These are phyloP conservation scores for Orcinus orca DNA, from an alignment of 2,113 vertebrate species.

Conservation along the genomic window DNA sequence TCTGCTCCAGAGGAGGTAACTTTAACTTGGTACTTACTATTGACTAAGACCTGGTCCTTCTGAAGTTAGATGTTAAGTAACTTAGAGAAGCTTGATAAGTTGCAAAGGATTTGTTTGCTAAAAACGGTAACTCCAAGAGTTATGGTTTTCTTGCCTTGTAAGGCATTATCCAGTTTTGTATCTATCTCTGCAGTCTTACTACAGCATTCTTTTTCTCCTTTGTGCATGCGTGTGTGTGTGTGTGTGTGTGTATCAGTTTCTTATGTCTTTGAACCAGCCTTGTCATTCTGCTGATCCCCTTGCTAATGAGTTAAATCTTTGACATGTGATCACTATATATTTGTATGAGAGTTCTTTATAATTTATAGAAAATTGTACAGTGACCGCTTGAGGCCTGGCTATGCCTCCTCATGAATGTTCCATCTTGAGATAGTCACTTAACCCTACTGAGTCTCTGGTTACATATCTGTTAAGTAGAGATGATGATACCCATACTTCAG, in stretches of 20 bases:
- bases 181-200: not conserved
- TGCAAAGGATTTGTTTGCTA: not conserved
- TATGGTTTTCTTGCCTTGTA: not conserved
- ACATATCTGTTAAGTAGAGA: not conserved
- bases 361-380: not conserved
- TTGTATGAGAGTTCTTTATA: not conserved
- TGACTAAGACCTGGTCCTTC: not conserved
- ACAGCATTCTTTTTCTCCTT: not conserved
- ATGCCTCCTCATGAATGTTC: not conserved
- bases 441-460: not conserved
- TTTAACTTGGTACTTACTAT: not conserved
- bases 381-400: not conserved
- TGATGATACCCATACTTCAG: not conserved
- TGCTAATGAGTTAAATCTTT: constrained; percentile 3
- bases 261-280: not conserved
- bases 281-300: not conserved
- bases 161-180: not conserved
- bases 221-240: fast-evolving
- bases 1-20: not conserved
- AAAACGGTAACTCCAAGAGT: not conserved
- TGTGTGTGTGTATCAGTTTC: not conserved
- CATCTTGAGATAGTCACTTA: not conserved
- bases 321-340: not conserved
- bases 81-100: not conserved
- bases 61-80: not conserved